Conservation (phyloP, 2,888 invertebrate genomes). For the Megamerina dolium region DNA sequence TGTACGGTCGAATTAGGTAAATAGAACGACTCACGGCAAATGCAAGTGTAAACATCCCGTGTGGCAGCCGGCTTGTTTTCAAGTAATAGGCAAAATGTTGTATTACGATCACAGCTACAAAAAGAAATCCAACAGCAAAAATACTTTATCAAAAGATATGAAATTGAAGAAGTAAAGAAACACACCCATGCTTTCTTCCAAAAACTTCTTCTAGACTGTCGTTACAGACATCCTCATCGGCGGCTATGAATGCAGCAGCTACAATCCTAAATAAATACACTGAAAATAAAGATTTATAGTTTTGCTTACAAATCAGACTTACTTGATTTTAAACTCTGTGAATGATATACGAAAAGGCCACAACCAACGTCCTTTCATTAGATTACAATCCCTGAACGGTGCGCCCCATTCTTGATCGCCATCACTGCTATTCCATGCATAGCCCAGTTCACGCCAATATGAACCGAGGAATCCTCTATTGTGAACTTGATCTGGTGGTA, state of each 20-base stretch:
- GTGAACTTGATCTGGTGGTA: slow-evolving; percentile 44
- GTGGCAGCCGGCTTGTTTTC: slow-evolving; percentile 43
- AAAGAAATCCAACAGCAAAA: neutral
- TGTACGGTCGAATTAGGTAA: slow-evolving; percentile 53
- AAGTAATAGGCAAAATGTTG: slow-evolving; percentile 47
- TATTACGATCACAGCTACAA: slow-evolving; percentile 48
- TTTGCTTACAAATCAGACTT: slow-evolving; percentile 12
- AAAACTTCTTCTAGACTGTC: slow-evolving; percentile 62
- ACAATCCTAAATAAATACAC: slow-evolving; percentile 52
- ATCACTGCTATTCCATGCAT: slow-evolving; percentile 49
- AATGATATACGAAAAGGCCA: slow-evolving; percentile 50
- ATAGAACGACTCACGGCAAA: slow-evolving; percentile 58
- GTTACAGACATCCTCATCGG: slow-evolving; percentile 67
- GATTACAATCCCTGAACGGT: slow-evolving; percentile 49
- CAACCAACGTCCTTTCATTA: slow-evolving; percentile 47
- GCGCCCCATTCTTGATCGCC: slow-evolving; percentile 48
- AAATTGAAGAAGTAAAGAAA: neutral
- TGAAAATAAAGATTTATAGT: neutral
- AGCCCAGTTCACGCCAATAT: slow-evolving; percentile 49
- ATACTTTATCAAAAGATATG: neutral
- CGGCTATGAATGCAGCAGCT: slow-evolving; percentile 57
- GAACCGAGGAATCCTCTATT: slow-evolving; percentile 46
- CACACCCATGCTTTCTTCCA: slow-evolving; percentile 57
- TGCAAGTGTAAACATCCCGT: slow-evolving; percentile 57
- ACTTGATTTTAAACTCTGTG: slow-evolving; percentile 46